Percentiles rank a stretch among this genome's conserved stretches.
These are phyloP conservation scores for Coregonus clupeaformis DNA, from an alignment of 2,113 vertebrate genomes.

Conservation along the genomic window DNA sequence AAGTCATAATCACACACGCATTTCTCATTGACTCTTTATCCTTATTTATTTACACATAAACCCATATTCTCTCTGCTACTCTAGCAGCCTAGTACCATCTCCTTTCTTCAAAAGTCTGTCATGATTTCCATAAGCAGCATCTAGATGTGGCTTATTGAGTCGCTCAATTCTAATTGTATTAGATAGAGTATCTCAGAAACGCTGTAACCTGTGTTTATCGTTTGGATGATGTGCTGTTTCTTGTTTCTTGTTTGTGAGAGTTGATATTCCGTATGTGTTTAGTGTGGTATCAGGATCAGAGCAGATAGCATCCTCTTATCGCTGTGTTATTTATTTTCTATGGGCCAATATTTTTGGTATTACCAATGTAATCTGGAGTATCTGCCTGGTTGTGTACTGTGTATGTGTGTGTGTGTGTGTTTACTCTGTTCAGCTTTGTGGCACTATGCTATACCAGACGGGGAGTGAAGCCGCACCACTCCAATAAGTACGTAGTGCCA, in stretches of 20 bases:
- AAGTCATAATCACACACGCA: slow-evolving; percentile 60
- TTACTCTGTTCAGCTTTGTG: slow-evolving; percentile 49
- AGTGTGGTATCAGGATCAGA: slow-evolving; percentile 61
- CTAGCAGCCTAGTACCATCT: neutral
- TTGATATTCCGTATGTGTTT: slow-evolving; percentile 69
- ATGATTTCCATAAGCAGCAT: slow-evolving; percentile 23
- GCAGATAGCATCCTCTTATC: slow-evolving; percentile 64
- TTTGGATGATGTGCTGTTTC: slow-evolving; percentile 49
- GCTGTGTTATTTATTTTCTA: slow-evolving; percentile 74
- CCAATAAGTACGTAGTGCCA: slow-evolving; percentile 72
- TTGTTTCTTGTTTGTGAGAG: slow-evolving; percentile 63
- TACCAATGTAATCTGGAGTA: slow-evolving; percentile 73
- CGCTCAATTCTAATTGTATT: slow-evolving; percentile 38
- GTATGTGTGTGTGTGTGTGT: slow-evolving; percentile 12
- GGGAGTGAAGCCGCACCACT: slow-evolving; percentile 29
- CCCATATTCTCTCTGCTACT: slow-evolving; percentile 1
- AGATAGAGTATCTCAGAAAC: slow-evolving; percentile 25
- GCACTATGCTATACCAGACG: slow-evolving; percentile 49
- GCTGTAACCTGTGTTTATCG: slow-evolving; percentile 40
- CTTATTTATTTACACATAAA: slow-evolving; percentile 55
- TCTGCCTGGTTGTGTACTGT: slow-evolving; percentile 46
- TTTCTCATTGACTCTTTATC: slow-evolving; percentile 61
- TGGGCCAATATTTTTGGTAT: slow-evolving; percentile 72
- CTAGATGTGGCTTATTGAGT: slow-evolving; percentile 20
- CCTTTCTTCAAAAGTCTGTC: slow-evolving; percentile 7